Percentiles rank a stretch among this genome's conserved stretches.
Evolutionary conservation across 2,113 vertebrate species (phyloP).

Genomic region (Siniperca chuatsi): DNA sequence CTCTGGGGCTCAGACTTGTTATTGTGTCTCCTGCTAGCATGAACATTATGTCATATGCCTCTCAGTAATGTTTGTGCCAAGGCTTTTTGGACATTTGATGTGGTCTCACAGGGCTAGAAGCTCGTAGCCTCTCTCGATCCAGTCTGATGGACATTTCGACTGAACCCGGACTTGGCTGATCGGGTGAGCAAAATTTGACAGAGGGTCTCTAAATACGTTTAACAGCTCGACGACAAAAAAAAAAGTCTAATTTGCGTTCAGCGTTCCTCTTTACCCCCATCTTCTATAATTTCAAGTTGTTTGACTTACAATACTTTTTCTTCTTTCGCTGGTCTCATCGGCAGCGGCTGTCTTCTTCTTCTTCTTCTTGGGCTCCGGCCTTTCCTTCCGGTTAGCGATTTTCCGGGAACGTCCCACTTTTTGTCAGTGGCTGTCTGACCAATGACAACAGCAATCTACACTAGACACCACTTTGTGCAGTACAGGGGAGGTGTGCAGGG

Average conservation of each 20-base stretch:
- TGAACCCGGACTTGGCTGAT: conserved; percentile 40
- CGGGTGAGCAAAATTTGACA: conserved; percentile 20
- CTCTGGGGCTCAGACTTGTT: background rate
- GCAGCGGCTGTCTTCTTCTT: conserved; percentile 61
- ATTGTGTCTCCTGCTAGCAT: background rate
- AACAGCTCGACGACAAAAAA: conserved; percentile 6
- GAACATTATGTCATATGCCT: background rate
- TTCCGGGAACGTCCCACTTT: conserved; percentile 86
- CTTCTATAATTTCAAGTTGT: conserved; percentile 32
- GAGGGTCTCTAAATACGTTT: background rate
- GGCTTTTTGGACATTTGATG: background rate
- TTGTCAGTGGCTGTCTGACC: conserved; percentile 68
- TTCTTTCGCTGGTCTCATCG: conserved; percentile 71
- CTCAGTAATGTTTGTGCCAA: accelerated
- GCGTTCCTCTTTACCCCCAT: background rate
- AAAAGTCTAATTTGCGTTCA: no score
- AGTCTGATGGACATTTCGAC: conserved; percentile 53
- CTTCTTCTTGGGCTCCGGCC: conserved; percentile 81
- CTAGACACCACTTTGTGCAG: background rate
- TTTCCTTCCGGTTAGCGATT: conserved; percentile 85
- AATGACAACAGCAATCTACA: conserved; percentile 43
- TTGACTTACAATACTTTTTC: conserved; percentile 74
- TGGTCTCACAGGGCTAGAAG: conserved; percentile 1
- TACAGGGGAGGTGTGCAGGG: background rate
- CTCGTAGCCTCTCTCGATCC: conserved; percentile 37